Conservation (phyloP, 1,140 invertebrate species). For the Drosophila nikananu region DNA sequence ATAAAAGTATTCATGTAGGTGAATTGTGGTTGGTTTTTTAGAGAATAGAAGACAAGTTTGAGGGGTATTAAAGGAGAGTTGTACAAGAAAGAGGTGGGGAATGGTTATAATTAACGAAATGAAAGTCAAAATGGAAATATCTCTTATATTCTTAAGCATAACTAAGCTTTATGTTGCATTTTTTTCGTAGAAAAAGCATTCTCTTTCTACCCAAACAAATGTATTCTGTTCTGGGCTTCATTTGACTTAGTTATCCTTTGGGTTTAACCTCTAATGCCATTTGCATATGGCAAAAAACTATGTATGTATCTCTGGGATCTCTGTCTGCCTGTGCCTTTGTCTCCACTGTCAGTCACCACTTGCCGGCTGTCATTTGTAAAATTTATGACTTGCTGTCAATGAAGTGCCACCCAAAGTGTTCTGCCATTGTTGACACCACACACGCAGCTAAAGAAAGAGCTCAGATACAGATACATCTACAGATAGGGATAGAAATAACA, state of each 20-base stretch:
- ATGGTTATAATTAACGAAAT: neutral
- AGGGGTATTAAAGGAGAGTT: neutral
- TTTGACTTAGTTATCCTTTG: constrained; percentile 13
- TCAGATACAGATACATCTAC: constrained; percentile 17
- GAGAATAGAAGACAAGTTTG: constrained; percentile 10
- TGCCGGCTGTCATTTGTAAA: constrained; percentile 73
- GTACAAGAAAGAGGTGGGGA: neutral
- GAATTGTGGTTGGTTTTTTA: constrained; percentile 7
- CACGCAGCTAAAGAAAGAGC: constrained; percentile 26
- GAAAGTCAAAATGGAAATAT: neutral
- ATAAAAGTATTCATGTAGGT: constrained; percentile 14
- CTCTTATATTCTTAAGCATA: neutral
- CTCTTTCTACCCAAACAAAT: neutral
- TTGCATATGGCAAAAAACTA: constrained; percentile 30
- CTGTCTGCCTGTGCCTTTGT: neutral
- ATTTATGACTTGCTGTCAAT: constrained; percentile 81
- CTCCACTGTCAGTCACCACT: constrained; percentile 58
- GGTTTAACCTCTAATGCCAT: constrained; percentile 5
- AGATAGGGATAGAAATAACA: constrained; percentile 23
- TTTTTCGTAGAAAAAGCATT: too few relatives aligned
- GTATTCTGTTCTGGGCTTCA: too few relatives aligned
- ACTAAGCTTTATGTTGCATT: too few relatives aligned
- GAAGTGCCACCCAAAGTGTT: constrained; percentile 76
- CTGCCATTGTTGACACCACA: constrained; percentile 75
- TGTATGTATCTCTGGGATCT: constrained; percentile 15